Evolutionary conservation across 92 coral and sea anemone species (phyloP).

Genomic region (Palythoa grandiflora): DNA sequence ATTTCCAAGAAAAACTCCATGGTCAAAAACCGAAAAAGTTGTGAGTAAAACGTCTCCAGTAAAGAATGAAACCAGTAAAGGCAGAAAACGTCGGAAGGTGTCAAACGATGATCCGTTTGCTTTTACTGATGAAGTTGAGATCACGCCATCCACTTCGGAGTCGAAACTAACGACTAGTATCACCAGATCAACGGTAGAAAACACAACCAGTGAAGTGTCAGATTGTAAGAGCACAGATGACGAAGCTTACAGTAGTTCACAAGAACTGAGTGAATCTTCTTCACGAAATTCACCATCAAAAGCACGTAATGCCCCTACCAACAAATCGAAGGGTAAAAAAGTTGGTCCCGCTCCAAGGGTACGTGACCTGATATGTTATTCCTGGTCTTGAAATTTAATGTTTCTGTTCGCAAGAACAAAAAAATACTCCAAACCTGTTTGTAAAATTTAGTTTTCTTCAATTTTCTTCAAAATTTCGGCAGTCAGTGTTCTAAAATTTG

Average conservation of each 20-base stretch:
- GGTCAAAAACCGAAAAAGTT: slow-evolving; percentile 80
- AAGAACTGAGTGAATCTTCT: slow-evolving; percentile 77
- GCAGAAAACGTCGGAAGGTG: slow-evolving; percentile 55
- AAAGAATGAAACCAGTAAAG: slow-evolving; percentile 49
- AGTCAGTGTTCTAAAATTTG: background rate
- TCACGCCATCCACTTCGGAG: slow-evolving; percentile 50
- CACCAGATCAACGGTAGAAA: slow-evolving; percentile 34
- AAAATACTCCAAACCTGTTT: background rate
- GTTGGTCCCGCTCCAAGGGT: slow-evolving; percentile 31
- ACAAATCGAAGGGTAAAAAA: slow-evolving; percentile 37
- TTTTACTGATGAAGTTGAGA: slow-evolving; percentile 78
- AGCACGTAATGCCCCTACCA: background rate
- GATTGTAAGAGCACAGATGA: slow-evolving; percentile 91
- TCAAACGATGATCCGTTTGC: slow-evolving; percentile 90
- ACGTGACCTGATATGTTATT: background rate
- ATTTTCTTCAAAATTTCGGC: no score
- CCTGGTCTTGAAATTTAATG: background rate
- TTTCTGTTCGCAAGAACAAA: background rate
- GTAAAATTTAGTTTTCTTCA: background rate
- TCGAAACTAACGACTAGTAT: slow-evolving; percentile 8
- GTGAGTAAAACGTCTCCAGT: slow-evolving; percentile 55
- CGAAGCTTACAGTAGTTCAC: slow-evolving; percentile 96
- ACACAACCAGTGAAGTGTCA: slow-evolving; percentile 49
- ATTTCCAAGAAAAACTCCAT: slow-evolving; percentile 72
- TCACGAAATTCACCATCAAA: slow-evolving; percentile 48